Evolutionary conservation across 2,113 vertebrate genomes (phyloP), one percentile per base, ranked within the genome.

Genomic region (Steatornis caripensis): DNA sequence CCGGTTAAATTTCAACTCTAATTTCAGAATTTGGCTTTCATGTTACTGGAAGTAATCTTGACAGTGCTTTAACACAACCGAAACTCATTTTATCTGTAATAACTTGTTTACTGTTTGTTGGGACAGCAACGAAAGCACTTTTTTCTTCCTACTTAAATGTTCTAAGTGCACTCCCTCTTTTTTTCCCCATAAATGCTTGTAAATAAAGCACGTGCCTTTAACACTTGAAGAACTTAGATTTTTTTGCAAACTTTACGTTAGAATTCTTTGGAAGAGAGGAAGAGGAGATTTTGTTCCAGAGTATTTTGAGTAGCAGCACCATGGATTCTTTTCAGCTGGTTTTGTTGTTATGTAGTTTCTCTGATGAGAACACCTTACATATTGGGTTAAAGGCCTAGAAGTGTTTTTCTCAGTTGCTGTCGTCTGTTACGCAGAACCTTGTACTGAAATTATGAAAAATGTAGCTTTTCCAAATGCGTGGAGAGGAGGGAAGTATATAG

Each of bases 381-480:
- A 66, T 15, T 12, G 4, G 21, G 20, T 70, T 84, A 66, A 80
- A 83, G 88, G 23, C 9, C 41, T 66, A 61, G 48, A 87, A 90
- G 34, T 45, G 9, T n/a, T n/a, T 53, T 85, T 85, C 60, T 64
- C 16, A 57, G 2, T 45, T 85, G 29, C 43, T 69, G 32, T 54
- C 0, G 0, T 77, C 32, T 51, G 2, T 71, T 78, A 68, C 36
- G 19, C 48, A 78, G 48, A 89, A 19, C 49, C 39, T 27, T 87
- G 6, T 36, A 46, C 5, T 27, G 20, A 23, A 86, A 62, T 86
- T 45, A 66, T 19, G 27, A 78, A 72, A 89, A 89, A 49, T 1
- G 0, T 45, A 75, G 21, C 27, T 77, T 94, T 89, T 65, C 20
- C 12, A 61, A 74, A 61, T 1, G 5, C 0, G 0, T 46, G 32